Percentiles rank a stretch among this genome's conserved stretches.
Evolutionary conservation across 1,140 invertebrate species (phyloP).

Genomic region (Microvelia longipes): DNA sequence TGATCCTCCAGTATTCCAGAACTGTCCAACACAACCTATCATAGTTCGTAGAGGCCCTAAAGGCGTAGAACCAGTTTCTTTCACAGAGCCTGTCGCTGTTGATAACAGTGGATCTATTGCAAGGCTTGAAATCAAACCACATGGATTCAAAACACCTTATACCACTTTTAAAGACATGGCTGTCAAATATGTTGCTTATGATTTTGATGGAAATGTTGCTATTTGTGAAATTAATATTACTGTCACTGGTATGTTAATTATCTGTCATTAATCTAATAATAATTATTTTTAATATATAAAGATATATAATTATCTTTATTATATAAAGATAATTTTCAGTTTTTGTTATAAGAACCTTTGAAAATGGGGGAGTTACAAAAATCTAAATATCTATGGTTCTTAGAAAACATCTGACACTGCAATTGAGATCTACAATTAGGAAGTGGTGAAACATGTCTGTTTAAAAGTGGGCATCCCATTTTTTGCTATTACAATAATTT

Average conservation of each 20-base stretch:
- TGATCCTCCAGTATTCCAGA: conserved; percentile 89
- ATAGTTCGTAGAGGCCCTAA: conserved; percentile 73
- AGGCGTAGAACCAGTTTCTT: conserved; percentile 75
- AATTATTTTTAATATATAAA: no score
- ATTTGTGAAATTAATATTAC: conserved; percentile 93
- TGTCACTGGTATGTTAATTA: conserved; percentile 52
- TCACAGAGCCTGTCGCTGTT: conserved; percentile 76
- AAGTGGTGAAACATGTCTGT: no score
- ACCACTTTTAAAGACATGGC: conserved; percentile 80
- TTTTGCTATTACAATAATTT: no score
- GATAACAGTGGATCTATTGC: conserved; percentile 92
- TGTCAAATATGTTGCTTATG: conserved; percentile 88
- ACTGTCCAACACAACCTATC: conserved; percentile 83
- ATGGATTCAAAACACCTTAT: conserved; percentile 76
- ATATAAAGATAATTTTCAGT: no score
- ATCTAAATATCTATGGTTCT: no score
- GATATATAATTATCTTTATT: no score
- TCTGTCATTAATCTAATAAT: no score
- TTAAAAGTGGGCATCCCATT: no score
- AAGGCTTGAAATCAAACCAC: conserved; percentile 74
- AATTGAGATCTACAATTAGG: no score
- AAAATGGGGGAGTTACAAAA: no score
- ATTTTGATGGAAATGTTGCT: conserved; percentile 91
- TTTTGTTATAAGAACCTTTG: no score
- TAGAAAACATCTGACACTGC: no score